Conservation (phyloP, 2,797 vertebrate genomes). For the Tympanoctomys barrerae region DNA sequence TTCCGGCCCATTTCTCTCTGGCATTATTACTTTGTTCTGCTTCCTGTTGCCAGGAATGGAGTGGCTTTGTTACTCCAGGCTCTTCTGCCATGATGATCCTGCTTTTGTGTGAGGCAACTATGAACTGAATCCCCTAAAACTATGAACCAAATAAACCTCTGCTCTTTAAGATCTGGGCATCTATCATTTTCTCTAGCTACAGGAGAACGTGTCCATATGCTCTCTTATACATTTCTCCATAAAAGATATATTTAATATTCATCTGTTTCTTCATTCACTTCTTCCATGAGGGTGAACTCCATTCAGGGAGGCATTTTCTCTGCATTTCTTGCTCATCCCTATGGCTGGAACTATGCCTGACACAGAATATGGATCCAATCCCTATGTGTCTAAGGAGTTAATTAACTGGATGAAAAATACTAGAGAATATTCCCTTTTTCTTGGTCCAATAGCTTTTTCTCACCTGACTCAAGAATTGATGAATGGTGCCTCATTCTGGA, state of each 20-base stretch:
- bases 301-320: background rate
- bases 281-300: background rate
- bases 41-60: background rate
- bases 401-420: background rate
- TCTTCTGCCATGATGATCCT: background rate
- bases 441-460: background rate
- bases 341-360: background rate
- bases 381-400: background rate
- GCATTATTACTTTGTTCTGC: background rate
- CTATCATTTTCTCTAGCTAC: background rate
- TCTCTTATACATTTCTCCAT: background rate
- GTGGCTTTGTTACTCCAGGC: background rate
- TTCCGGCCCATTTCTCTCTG: background rate
- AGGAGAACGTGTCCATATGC: too few species aligned
- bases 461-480: background rate
- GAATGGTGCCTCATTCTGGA: background rate
- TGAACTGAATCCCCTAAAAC: background rate
- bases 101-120: background rate
- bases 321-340: background rate
- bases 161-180: background rate
- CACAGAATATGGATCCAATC: background rate
- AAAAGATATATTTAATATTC: background rate
- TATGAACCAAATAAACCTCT: background rate
- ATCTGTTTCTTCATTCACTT: background rate
- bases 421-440: background rate